Conservation (phyloP, 2,797 vertebrate genomes). For the Dendrocincla tyrannina region DNA sequence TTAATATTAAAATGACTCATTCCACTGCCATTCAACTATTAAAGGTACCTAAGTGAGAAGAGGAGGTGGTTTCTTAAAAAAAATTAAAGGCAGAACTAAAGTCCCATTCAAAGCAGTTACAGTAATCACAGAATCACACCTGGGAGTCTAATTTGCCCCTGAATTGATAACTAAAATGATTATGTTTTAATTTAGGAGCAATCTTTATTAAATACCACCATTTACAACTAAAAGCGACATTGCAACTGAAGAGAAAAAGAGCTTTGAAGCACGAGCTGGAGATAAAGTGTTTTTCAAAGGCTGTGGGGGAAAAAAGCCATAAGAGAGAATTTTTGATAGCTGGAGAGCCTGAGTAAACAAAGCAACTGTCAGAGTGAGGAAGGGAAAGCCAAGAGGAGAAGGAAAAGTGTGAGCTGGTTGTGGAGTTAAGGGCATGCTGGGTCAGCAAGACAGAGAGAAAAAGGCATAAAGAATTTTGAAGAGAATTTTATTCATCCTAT, state of each 20-base stretch:
- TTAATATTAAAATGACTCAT: background rate
- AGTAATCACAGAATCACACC: background rate
- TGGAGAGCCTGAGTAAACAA: background rate
- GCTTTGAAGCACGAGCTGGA: background rate
- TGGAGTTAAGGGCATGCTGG: background rate
- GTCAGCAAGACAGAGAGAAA: background rate
- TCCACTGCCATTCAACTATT: background rate
- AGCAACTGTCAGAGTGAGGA: background rate
- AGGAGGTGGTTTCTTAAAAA: background rate
- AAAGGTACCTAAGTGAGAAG: background rate
- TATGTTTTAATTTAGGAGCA: background rate
- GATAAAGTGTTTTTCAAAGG: background rate
- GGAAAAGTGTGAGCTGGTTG: background rate
- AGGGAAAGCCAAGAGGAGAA: background rate
- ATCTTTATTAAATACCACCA: background rate
- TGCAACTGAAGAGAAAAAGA: background rate
- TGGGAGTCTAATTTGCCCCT: background rate
- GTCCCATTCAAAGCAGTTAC: background rate
- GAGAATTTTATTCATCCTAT: background rate
- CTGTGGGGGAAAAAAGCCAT: background rate
- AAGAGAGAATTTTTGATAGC: slow-evolving; percentile 23
- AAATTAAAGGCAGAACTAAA: slow-evolving; percentile 1
- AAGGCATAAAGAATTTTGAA: background rate
- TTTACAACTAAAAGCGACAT: background rate
- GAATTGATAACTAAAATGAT: background rate